Conservation (phyloP, 2,113 vertebrate genomes). For the Alligator mississippiensis region DNA sequence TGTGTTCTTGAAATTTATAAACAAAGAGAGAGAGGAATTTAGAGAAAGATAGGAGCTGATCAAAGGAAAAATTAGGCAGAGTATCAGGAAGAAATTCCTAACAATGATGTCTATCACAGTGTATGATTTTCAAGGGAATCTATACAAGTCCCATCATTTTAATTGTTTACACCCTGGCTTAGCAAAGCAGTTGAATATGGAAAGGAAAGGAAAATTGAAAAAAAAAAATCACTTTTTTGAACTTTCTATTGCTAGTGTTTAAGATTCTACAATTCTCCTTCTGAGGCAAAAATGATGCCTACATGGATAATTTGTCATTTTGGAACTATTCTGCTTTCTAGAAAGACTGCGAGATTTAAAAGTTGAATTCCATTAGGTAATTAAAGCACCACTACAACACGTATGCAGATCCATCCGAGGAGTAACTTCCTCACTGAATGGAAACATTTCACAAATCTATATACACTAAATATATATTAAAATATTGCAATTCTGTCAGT, state of each 20-base stretch:
- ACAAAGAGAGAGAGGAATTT: neutral
- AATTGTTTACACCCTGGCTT: neutral
- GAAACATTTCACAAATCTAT: neutral
- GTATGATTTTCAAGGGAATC: neutral
- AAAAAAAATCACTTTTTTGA: neutral
- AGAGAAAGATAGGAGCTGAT: neutral
- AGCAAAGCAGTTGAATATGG: neutral
- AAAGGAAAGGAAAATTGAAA: neutral
- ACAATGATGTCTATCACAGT: neutral
- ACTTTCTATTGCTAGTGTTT: neutral
- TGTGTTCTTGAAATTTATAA: neutral
- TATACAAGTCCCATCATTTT: neutral
- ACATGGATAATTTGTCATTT: neutral
- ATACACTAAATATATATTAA: neutral
- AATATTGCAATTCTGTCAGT: neutral
- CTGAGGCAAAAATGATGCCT: neutral
- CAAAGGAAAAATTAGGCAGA: neutral
- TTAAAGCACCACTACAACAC: fast-evolving
- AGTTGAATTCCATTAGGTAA: neutral
- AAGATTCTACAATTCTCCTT: neutral
- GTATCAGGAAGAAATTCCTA: neutral
- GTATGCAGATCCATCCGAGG: neutral
- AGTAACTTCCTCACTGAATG: neutral
- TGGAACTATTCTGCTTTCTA: neutral
- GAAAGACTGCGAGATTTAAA: neutral